These are phyloP conservation scores for Acropternis orthonyx DNA, from an alignment of 2,797 vertebrate species.

Conservation along the genomic window DNA sequence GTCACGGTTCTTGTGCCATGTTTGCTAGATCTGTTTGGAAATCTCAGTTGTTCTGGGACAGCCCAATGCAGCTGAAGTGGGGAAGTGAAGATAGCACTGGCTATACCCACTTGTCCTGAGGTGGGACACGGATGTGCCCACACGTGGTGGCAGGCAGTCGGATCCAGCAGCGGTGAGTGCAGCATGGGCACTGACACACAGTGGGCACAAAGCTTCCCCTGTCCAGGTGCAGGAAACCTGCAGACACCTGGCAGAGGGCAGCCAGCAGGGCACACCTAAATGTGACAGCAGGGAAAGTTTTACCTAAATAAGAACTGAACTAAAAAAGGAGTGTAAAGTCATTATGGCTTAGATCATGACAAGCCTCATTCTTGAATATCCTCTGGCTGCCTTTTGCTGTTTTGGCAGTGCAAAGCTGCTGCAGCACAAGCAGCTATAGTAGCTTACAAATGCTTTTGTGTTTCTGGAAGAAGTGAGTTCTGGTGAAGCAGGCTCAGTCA, in stretches of 20 bases:
- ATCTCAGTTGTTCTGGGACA: neutral
- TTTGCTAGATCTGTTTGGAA: neutral
- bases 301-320: neutral
- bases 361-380: constrained; percentile 10
- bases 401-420: constrained; percentile 3
- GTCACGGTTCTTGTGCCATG: neutral
- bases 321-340: constrained; percentile 32
- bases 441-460: neutral
- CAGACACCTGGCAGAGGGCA: neutral
- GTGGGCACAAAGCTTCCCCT: neutral
- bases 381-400: constrained; percentile 6
- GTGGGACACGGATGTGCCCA: neutral
- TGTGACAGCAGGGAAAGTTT: neutral
- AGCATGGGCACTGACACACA: fast-evolving
- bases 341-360: constrained; percentile 18
- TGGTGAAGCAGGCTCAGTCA: neutral
- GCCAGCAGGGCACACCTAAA: neutral
- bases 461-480: neutral
- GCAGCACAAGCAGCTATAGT: constrained; percentile 1
- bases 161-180: neutral
- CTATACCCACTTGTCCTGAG: neutral
- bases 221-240: neutral
- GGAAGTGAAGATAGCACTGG: neutral
- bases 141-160: neutral
- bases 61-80: fast-evolving